phyloP scores from a whole-genome alignment of 1,140 invertebrate species.

The Apocrypta bakeri region DNA sequence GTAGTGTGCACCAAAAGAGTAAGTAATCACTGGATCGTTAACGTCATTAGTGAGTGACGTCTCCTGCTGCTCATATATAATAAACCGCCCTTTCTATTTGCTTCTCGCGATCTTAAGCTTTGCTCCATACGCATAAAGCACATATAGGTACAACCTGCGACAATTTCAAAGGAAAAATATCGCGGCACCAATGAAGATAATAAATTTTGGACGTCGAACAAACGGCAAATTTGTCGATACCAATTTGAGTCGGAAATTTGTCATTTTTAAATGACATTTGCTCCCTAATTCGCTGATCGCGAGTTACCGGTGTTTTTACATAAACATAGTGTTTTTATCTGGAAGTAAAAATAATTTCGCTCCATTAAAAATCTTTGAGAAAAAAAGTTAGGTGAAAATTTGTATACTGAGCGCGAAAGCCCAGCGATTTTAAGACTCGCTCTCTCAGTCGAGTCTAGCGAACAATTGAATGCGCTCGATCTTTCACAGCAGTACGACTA shows the following conservation, averaged over 20 bases:
- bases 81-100: neutral
- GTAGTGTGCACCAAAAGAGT: constrained; percentile 31
- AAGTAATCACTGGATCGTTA: constrained; percentile 58
- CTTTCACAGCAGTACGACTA: neutral
- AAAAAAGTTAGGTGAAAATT: constrained; percentile 45
- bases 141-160: neutral
- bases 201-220: too few relatives aligned
- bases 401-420: neutral
- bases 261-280: too few relatives aligned
- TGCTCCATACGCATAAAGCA: neutral
- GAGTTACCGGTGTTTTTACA: too few relatives aligned
- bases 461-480: constrained; percentile 57
- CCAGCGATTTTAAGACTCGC: constrained; percentile 44
- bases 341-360: neutral
- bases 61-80: neutral
- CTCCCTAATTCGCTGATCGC: too few relatives aligned
- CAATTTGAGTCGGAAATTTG: too few relatives aligned
- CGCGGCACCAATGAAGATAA: too few relatives aligned
- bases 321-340: neutral
- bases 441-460: constrained; percentile 59
- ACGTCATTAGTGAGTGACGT: constrained; percentile 50
- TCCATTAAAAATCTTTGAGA: neutral
- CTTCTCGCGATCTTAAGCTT: neutral
- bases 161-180: too few relatives aligned
- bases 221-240: too few relatives aligned